Base-by-base conservation (phyloP, 2,797 vertebrate species). In the Lagodon rhomboides region DNA sequence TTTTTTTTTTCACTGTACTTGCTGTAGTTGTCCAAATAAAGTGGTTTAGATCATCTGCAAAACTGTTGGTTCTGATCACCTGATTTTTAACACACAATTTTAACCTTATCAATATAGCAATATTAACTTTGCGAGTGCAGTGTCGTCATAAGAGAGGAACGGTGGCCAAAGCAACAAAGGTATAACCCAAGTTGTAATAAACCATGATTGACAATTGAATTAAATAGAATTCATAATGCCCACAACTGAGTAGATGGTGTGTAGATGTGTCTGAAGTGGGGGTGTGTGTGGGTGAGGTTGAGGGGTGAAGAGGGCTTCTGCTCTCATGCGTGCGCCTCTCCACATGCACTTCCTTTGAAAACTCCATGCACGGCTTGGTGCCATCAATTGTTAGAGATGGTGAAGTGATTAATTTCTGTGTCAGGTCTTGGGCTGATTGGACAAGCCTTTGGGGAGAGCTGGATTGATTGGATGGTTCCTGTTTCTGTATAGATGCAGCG, bases 331-430 rank as follows among this genome's bases (percentile, higher is more conserved):
- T 18, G 53, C 3, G 5, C 49, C 72, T 73, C 75, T 84, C 68
- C 30, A 61, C 80, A 74, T 58, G 69, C 54, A 15, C 75, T 70
- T 74, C 70, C 62, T 85, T 63, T 89, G 64, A 85, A 87, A 73
- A 60, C 67, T 50, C 71, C 63, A 60, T 47, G 67, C 88, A 75
- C 82, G 23, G 82, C 85, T 84, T 83, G 85, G 76, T 87, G 85
- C 79, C 89, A 83, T 92, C 89, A 83, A 64, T 89, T 89, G 88
- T 90, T 84, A 56, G 86, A 81, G 84, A 92, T 81, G 78, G 75
- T 86, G 85, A 82, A 85, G 87, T 92, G 91, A 95, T 94, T 94
- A 87, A 94, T 94, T 92, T 90, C 79, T 54, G 79, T 91, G 90
- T 87, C 83, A 79, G 80, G 88, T 90, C 80, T 69, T 53, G 77